Conservation (phyloP, 2,888 invertebrate species). For the Anaspis maculata region DNA sequence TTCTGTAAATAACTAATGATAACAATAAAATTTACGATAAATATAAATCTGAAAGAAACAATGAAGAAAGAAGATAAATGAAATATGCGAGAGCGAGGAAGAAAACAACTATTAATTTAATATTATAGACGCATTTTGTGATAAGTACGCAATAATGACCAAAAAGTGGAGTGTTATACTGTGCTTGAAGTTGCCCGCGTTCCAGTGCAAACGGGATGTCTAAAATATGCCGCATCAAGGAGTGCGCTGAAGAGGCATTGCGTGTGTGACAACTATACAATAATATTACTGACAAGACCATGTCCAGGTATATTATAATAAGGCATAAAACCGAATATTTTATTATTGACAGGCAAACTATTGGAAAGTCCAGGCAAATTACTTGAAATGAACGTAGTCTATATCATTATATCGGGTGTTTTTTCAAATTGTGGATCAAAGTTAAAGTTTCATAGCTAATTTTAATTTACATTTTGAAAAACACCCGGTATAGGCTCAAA, state of each 20-base stretch:
- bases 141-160: slow-evolving; percentile 39
- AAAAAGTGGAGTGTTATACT: slow-evolving; percentile 11
- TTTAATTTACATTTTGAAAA: too few relatives aligned
- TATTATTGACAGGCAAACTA: too few relatives aligned
- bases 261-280: slow-evolving; percentile 26
- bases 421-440: too few relatives aligned
- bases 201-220: slow-evolving; percentile 4
- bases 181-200: background rate
- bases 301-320: slow-evolving; percentile 14
- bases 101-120: slow-evolving; percentile 6
- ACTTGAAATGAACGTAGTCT: too few relatives aligned
- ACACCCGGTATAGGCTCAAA: too few relatives aligned
- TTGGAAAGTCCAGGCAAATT: too few relatives aligned
- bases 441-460: too few relatives aligned
- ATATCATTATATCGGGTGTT: too few relatives aligned
- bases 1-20: too few relatives aligned
- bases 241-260: slow-evolving; percentile 8
- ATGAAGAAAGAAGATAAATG: too few relatives aligned
- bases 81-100: slow-evolving; percentile 17
- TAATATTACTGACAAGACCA: slow-evolving; percentile 19
- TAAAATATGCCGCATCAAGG: background rate
- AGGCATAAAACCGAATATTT: background rate
- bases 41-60: too few relatives aligned
- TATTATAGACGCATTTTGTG: slow-evolving; percentile 28
- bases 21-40: too few relatives aligned